Evolutionary conservation across 2,888 invertebrate species (phyloP), one percentile per base, ranked within the genome.

Genomic region (Copidosoma aretas): DNA sequence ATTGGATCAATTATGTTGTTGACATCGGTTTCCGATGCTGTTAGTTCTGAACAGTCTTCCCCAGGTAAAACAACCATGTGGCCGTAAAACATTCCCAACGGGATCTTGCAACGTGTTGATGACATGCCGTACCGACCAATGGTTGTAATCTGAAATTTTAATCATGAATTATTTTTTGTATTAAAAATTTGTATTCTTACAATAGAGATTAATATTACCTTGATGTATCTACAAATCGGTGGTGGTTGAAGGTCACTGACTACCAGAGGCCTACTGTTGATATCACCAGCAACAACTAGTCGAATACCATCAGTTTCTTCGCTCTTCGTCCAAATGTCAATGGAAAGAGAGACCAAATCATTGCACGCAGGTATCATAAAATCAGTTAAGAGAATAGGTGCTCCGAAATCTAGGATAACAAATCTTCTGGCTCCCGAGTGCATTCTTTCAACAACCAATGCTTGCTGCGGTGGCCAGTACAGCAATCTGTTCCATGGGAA

Each of bases 71-170:
- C 89, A 2, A 93, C 90, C 52, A 94, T 89, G 82, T 96, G 95
- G 0, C 97, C 97, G 81, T 94, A 97, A 84, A 96, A 97, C 84
- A 92, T 91, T n/a, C 96, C 97, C 49, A 96, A 86, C 0, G 96
- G 95, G 73, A 97, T 94, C 85, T 93, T 91, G 78, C 95, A 95
- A 75, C 94, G 90, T 65, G 94, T 93, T 0, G 94, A 92, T 25
- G 94, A 92, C 92, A 95, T 94, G 57, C 95, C 95, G 80, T 95
- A 95, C 15, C 95, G 89, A 14, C 95, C 96, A 75, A 95, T 94
- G 1, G 93, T 93, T 43, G 95, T 96, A 71, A 96, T 93, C 93
- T 93, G 80, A 52, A 82, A 59, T 59, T 62, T 68, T 24, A 58
- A 58, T 39, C 10, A 32, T 32, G 8, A 15, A 41, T 54, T 49